Evolutionary conservation across 2,888 invertebrate species (phyloP).

Genomic region (Mycogona germanica): DNA sequence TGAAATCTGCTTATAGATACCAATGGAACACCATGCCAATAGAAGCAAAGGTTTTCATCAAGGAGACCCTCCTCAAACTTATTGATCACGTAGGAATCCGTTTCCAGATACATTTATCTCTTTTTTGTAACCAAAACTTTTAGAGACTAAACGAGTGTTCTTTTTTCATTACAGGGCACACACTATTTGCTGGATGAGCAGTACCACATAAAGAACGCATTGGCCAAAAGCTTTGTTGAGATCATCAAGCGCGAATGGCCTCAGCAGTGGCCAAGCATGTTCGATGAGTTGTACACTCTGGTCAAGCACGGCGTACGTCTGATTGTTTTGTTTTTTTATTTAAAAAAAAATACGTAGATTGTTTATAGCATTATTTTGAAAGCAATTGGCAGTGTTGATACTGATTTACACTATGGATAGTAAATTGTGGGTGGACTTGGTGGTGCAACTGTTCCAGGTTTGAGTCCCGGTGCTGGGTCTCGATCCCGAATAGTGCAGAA

Average conservation of each 20-base stretch:
- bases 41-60: conserved; percentile 77
- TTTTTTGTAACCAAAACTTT: background rate
- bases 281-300: conserved; percentile 68
- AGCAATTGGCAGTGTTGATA: too few relatives aligned
- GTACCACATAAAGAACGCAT: conserved; percentile 63
- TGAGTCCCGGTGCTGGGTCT: too few relatives aligned
- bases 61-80: conserved; percentile 40
- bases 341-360: too few relatives aligned
- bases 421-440: too few relatives aligned
- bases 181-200: conserved; percentile 54
- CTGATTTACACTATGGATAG: too few relatives aligned
- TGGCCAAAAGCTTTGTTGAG: conserved; percentile 79
- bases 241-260: conserved; percentile 98
- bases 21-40: conserved; percentile 81
- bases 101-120: background rate
- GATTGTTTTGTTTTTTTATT: background rate
- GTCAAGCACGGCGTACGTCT: conserved; percentile 58
- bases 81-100: conserved; percentile 1
- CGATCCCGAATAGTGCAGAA: too few relatives aligned
- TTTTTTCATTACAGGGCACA: conserved; percentile 43
- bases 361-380: background rate
- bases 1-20: conserved; percentile 36
- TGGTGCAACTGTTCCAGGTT: too few relatives aligned
- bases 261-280: conserved; percentile 82
- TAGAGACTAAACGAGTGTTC: background rate